phyloP scores from a whole-genome alignment of 1,140 invertebrate genomes.

The Chironomus tepperi region DNA sequence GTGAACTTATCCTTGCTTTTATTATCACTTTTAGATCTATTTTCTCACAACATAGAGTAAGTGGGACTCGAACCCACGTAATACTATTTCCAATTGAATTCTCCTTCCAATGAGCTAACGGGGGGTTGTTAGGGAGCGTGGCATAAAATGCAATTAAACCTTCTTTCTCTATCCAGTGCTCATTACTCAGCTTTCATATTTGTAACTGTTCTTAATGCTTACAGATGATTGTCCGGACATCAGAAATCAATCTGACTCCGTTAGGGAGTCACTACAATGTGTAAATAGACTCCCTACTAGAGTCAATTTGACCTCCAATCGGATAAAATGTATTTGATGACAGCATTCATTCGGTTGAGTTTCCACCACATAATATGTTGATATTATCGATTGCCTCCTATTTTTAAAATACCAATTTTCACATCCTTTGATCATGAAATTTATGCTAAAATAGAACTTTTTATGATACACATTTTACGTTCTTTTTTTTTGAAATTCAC shows the following conservation, averaged over 20 bases:
- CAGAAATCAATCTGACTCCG: slow-evolving; percentile 89
- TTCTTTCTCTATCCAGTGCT: no score
- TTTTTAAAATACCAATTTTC: no score
- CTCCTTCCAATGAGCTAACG: no score
- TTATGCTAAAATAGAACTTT: neutral
- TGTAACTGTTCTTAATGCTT: neutral
- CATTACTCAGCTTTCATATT: no score
- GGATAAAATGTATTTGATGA: slow-evolving; percentile 45
- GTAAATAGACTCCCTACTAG: slow-evolving; percentile 89
- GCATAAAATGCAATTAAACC: no score
- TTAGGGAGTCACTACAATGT: slow-evolving; percentile 72
- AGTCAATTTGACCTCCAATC: slow-evolving; percentile 89
- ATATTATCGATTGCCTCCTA: neutral
- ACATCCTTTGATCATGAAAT: neutral
- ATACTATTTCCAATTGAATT: no score
- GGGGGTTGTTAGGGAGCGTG: no score
- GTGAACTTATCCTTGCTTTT: no score
- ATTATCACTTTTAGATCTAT: no score
- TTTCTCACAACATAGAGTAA: no score
- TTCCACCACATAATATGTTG: neutral
- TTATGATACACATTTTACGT: neutral
- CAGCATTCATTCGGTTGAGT: neutral
- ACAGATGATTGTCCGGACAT: slow-evolving; percentile 46
- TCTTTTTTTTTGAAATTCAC: neutral
- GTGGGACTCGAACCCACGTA: no score